Evolutionary conservation across 2,888 invertebrate genomes (phyloP).

Genomic region (Leucophora obtusa): DNA sequence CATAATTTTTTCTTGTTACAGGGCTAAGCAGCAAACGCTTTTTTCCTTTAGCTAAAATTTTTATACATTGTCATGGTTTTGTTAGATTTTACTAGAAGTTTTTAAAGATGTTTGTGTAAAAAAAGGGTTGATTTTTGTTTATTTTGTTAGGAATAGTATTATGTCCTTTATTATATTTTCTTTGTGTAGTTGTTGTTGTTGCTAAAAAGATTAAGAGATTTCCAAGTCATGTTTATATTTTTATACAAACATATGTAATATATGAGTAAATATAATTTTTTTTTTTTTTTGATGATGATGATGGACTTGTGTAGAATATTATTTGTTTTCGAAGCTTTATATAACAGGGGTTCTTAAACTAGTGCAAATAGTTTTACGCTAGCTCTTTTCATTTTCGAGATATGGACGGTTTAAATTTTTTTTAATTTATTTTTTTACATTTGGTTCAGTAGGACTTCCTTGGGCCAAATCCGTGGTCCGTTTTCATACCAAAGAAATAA

Average conservation of each 20-base stretch:
- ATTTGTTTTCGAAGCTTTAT: constrained; percentile 32
- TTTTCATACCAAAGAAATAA: no score
- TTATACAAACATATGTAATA: not conserved
- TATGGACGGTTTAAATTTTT: no score
- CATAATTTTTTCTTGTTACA: constrained; percentile 69
- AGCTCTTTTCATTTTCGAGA: no score
- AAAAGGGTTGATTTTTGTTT: constrained; percentile 54
- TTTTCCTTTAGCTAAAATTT: constrained; percentile 18
- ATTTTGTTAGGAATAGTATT: constrained; percentile 21
- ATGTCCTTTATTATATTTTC: constrained; percentile 54
- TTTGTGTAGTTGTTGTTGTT: constrained; percentile 62
- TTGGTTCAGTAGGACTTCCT: no score
- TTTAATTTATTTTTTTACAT: no score
- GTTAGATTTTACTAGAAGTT: constrained; percentile 53
- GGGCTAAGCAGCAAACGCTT: constrained; percentile 46
- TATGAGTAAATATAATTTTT: not conserved
- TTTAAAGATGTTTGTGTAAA: constrained; percentile 38
- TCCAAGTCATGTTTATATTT: constrained; percentile 74
- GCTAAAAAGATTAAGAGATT: constrained; percentile 74
- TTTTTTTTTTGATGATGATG: constrained; percentile 58
- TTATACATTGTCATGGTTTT: constrained; percentile 59
- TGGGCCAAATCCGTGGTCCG: no score
- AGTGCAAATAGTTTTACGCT: no score
- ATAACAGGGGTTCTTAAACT: constrained; percentile 12
- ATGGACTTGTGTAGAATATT: constrained; percentile 70